A percentile compares a stretch with the other conserved stretches of the same genome.
Evolutionary conservation across 2,797 vertebrate species (phyloP).

Genomic region (Aeoliscus strigatus): DNA sequence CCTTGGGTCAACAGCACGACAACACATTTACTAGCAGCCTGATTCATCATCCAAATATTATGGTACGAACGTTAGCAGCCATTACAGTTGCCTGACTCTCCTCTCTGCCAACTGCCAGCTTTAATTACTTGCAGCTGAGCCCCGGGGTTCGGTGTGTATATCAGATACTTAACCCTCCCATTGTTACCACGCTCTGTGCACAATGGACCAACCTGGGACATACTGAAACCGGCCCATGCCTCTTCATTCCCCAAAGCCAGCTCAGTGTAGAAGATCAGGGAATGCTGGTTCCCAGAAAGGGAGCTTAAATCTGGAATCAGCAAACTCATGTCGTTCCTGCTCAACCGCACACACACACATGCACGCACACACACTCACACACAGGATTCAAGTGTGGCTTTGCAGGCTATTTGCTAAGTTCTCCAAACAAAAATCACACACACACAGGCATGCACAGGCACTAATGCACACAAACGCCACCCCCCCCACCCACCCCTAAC

Average conservation of each 20-base stretch:
- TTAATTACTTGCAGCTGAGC: conserved; percentile 77
- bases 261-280: conserved; percentile 50
- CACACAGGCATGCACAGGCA: conserved; percentile 42
- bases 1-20: conserved; percentile 66
- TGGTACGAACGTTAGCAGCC: conserved; percentile 65
- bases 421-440: conserved; percentile 58
- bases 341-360: conserved; percentile 44
- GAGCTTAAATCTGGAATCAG: conserved; percentile 61
- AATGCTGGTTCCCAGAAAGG: conserved; percentile 66
- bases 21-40: conserved; percentile 66
- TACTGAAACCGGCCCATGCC: conserved; percentile 62
- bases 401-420: conserved; percentile 53
- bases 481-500: background rate
- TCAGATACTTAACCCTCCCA: conserved; percentile 69
- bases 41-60: conserved; percentile 73
- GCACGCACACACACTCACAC: conserved; percentile 46
- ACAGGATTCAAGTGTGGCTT: conserved; percentile 57
- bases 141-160: conserved; percentile 69
- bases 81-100: conserved; percentile 70
- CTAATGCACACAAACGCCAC: conserved; percentile 28
- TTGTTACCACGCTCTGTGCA: conserved; percentile 66
- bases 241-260: conserved; percentile 61
- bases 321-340: conserved; percentile 47
- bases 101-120: conserved; percentile 73
- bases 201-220: conserved; percentile 68